A percentile compares a stretch with the other conserved stretches of the same genome.
phyloP scores from a whole-genome alignment of 2,113 vertebrate species.

The Sinocyclocheilus anshuiensis region DNA sequence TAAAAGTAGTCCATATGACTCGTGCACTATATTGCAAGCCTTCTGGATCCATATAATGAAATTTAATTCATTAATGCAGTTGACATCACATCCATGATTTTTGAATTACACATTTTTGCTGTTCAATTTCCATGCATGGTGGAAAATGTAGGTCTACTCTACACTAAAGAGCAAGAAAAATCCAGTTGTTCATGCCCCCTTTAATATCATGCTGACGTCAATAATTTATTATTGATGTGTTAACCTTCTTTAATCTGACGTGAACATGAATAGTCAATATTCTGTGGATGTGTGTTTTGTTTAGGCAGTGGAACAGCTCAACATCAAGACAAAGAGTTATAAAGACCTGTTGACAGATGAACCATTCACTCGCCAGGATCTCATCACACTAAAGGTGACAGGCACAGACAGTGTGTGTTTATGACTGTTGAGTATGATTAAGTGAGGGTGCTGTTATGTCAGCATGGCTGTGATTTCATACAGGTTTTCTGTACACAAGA shows the following conservation, averaged over 20 bases:
- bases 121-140: not conserved
- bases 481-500: not conserved
- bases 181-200: not conserved
- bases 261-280: not conserved
- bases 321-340: conserved; percentile 93
- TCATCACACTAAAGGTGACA: conserved; percentile 86
- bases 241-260: not conserved
- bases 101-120: not conserved
- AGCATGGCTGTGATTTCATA: not conserved
- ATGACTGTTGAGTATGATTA: not conserved
- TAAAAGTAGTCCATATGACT: not conserved
- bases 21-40: not conserved
- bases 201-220: not conserved
- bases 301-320: conserved; percentile 91
- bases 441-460: not conserved
- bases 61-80: not conserved
- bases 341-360: conserved; percentile 93
- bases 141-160: not conserved
- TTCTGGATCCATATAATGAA: not conserved
- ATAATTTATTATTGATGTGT: not conserved
- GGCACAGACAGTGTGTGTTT: not conserved
- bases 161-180: not conserved
- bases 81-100: not conserved
- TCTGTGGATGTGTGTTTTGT: conserved; percentile 14
- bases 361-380: conserved; percentile 88